Evolutionary conservation across 1,140 invertebrate species (phyloP).

Genomic region (Apolygus lucorum): DNA sequence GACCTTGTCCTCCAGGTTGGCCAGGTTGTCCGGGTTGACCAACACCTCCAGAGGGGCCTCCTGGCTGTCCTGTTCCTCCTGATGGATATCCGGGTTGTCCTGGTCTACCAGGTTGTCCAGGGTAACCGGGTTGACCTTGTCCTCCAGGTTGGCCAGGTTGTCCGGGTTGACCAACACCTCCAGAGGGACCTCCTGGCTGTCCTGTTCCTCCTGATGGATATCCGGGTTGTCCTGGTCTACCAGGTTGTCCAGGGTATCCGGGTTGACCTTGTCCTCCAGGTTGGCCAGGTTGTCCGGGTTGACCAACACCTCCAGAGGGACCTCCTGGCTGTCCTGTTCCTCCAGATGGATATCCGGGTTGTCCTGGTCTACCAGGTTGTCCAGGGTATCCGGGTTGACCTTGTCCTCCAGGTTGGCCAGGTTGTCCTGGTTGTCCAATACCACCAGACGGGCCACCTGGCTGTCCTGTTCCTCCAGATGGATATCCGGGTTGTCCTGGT

Average conservation of each 20-base stretch:
- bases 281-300: slow-evolving; percentile 28
- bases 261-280: slow-evolving; percentile 30
- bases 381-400: slow-evolving; percentile 27
- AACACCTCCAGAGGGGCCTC: slow-evolving; percentile 32
- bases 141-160: slow-evolving; percentile 21
- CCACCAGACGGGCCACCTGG: slow-evolving; percentile 31
- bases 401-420: slow-evolving; percentile 25
- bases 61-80: slow-evolving; percentile 25
- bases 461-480: slow-evolving; percentile 25
- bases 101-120: slow-evolving; percentile 24
- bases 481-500: slow-evolving; percentile 20
- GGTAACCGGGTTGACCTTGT: slow-evolving; percentile 28
- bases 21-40: slow-evolving; percentile 29
- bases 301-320: slow-evolving; percentile 30
- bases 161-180: slow-evolving; percentile 30
- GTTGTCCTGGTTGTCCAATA: slow-evolving; percentile 30
- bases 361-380: slow-evolving; percentile 25
- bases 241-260: slow-evolving; percentile 27
- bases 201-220: slow-evolving; percentile 29
- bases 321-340: slow-evolving; percentile 26
- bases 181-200: slow-evolving; percentile 31
- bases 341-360: slow-evolving; percentile 28
- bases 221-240: slow-evolving; percentile 18
- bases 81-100: slow-evolving; percentile 29
- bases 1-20: slow-evolving; percentile 24